Evolutionary conservation across 2,113 vertebrate genomes (phyloP).

Genomic region (Acanthisitta chloris): DNA sequence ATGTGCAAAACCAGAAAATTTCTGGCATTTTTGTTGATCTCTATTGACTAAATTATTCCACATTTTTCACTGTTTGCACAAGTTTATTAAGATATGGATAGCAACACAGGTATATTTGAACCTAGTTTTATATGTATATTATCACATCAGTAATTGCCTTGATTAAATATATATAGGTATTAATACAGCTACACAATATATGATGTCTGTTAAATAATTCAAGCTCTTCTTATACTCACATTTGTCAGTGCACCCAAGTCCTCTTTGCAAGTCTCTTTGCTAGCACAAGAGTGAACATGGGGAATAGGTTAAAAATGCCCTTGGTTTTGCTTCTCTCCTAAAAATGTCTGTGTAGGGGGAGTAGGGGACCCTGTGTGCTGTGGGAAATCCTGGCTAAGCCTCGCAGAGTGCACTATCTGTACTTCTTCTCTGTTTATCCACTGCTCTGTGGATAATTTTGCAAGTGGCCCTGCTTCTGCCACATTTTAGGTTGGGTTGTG

Average conservation of each 20-base stretch:
- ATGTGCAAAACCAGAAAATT: neutral
- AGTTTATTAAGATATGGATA: neutral
- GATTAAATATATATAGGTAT: conserved; percentile 25
- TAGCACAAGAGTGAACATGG: neutral
- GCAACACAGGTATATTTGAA: neutral
- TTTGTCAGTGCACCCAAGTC: neutral
- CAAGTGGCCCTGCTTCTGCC: neutral
- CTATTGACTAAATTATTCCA: neutral
- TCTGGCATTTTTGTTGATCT: neutral
- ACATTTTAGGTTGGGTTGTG: neutral
- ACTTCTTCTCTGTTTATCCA: neutral
- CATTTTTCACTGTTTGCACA: neutral
- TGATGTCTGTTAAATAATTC: conserved; percentile 44
- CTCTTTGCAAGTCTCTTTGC: neutral
- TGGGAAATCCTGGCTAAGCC: neutral
- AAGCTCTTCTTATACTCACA: neutral
- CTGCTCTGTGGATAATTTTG: neutral
- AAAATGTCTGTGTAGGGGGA: neutral
- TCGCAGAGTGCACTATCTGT: neutral
- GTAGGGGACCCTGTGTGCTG: neutral
- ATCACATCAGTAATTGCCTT: neutral
- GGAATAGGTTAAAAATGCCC: neutral
- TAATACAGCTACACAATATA: conserved; percentile 27
- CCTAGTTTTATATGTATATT: neutral
- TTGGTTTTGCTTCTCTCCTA: neutral